Evolutionary conservation across 2,888 invertebrate species (phyloP), one percentile per base, ranked within the genome.

Genomic region (Macrophya annulata): DNA sequence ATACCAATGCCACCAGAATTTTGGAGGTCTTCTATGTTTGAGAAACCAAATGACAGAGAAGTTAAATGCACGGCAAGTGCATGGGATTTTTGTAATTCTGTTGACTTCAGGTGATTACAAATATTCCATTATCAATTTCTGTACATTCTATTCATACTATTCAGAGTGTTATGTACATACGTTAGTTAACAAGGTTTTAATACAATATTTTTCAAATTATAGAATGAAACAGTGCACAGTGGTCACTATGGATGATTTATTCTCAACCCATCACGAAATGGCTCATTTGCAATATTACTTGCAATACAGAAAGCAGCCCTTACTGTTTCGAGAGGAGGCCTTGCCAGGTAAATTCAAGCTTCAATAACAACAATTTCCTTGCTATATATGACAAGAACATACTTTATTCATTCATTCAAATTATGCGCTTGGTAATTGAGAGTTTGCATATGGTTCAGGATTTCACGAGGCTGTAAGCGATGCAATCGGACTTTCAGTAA

Each of bases 381-480:
- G 10, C 12, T 10, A 43, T 43, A 85, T 21, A 43, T 25, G 48
- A 76, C 15, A 76, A 81, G 48, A 71, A 85, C 62, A 59, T 15
- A 48, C 72, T 68, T 83, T 48, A 82, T 40, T 0, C 37, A 62
- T 87, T 83, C 71, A 48, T 62, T 82, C 84, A 48, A 79, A 12
- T n/a, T n/a, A n/a, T n/a, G n/a, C n/a, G n/a, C n/a, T n/a, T 43
- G 48, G 4, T n/a, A 55, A 55, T n/a, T 55, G n/a, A 17, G 17
- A 55, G 45, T 68, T 31, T 84, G 83, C 15, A 68, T 62, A 31
- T 17, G 87, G 93, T 93, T 45, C 91, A 97, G 97, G 97, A 9
- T 98, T 98, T 91, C 97, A 98, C 90, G 98, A 98, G 93, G 98
- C 97, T 0, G 95, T 98, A 0, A 97, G 98, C 0, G 98, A 98